Evolutionary conservation across 1,140 invertebrate genomes (phyloP).

Genomic region (Zaprionus inermis): DNA sequence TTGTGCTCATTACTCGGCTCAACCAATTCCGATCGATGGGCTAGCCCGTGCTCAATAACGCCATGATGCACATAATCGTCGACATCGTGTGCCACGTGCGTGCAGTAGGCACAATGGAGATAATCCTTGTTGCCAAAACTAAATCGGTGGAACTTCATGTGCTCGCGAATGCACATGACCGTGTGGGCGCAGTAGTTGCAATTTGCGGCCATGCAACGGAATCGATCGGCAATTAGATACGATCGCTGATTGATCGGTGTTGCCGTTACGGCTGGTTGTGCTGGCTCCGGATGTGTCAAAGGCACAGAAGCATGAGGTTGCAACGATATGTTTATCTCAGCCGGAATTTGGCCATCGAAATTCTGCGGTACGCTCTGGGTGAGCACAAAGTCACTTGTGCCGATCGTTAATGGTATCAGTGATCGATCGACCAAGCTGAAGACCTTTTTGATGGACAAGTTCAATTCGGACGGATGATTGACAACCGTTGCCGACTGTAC

Average conservation of each 20-base stretch:
- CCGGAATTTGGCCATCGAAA: neutral
- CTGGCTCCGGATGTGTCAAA: neutral
- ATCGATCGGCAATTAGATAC: slow-evolving; percentile 37
- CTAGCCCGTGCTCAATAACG: slow-evolving; percentile 48
- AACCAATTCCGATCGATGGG: slow-evolving; percentile 35
- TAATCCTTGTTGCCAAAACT: slow-evolving; percentile 44
- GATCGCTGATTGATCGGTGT: neutral
- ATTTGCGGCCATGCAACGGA: slow-evolving; percentile 60
- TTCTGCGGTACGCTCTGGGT: slow-evolving; percentile 30
- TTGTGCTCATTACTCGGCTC: neutral
- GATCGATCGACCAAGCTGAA: slow-evolving; percentile 23
- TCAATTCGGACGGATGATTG: slow-evolving; percentile 49
- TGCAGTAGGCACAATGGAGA: slow-evolving; percentile 54
- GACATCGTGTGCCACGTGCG: slow-evolving; percentile 40
- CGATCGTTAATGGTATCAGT: neutral
- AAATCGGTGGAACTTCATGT: slow-evolving; percentile 61
- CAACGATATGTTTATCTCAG: slow-evolving; percentile 43
- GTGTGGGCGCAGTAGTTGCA: slow-evolving; percentile 54
- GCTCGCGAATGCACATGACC: slow-evolving; percentile 53
- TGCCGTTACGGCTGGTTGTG: too few species aligned
- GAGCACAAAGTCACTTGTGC: slow-evolving; percentile 33
- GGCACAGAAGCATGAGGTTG: neutral
- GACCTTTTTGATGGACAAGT: slow-evolving; percentile 52
- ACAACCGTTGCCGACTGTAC: slow-evolving; percentile 23
- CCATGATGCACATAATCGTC: slow-evolving; percentile 57